Evolutionary conservation across 2,797 vertebrate species (phyloP).

Genomic region (Sebastes oblongus): DNA sequence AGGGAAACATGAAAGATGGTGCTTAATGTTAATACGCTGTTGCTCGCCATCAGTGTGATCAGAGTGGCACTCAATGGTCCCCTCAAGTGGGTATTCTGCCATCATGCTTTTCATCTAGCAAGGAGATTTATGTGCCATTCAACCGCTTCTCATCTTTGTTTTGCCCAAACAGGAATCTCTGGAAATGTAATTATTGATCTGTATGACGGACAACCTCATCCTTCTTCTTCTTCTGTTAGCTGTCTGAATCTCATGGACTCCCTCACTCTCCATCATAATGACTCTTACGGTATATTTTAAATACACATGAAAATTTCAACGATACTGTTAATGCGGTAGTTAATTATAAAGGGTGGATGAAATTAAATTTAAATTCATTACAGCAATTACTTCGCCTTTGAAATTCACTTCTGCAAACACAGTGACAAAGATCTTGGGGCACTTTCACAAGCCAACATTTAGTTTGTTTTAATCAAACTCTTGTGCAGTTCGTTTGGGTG

Average conservation of each 20-base stretch:
- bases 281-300: background rate
- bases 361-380: background rate
- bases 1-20: slow-evolving; percentile 21
- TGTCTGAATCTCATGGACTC: background rate
- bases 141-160: slow-evolving; percentile 15
- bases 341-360: background rate
- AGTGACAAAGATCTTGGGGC: background rate
- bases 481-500: too few species aligned
- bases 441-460: too few species aligned
- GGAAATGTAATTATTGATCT: slow-evolving; percentile 9
- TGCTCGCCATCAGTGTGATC: slow-evolving; percentile 28
- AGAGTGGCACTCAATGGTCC: slow-evolving; percentile 28
- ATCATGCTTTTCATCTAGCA: slow-evolving; percentile 25
- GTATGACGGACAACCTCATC: background rate
- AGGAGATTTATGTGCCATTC: slow-evolving; percentile 20
- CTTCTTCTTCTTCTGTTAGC: background rate
- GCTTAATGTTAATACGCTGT: slow-evolving; percentile 39
- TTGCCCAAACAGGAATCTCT: background rate
- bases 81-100: slow-evolving; percentile 32
- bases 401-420: background rate
- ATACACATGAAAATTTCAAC: background rate
- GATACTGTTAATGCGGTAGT: background rate
- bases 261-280: background rate
- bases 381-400: background rate
- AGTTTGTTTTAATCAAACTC: too few species aligned